Evolutionary conservation across 2,797 vertebrate genomes (phyloP).

Genomic region (Xenops minutus): DNA sequence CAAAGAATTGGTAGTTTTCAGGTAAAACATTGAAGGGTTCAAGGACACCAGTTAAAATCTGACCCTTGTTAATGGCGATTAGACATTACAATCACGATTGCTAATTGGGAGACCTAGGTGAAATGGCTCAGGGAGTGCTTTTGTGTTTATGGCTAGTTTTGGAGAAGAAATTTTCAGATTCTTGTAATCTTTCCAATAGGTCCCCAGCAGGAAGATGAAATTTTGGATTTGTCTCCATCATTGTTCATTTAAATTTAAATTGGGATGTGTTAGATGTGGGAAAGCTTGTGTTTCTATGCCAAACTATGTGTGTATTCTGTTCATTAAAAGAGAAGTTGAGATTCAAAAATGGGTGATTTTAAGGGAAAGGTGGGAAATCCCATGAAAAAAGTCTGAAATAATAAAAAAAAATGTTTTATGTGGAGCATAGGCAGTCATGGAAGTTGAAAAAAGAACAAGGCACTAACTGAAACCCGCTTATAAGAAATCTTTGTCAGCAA

Average conservation of each 20-base stretch:
- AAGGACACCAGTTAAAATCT: slow-evolving; percentile 28
- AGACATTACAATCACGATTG: not conserved
- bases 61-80: not conserved
- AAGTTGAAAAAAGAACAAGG: not conserved
- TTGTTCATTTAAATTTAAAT: slow-evolving; percentile 6
- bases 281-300: not conserved
- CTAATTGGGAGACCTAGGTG: not conserved
- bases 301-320: not conserved
- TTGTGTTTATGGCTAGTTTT: not conserved
- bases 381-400: not conserved
- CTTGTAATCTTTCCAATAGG: not conserved
- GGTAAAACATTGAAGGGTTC: not conserved
- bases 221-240: not conserved
- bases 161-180: not conserved
- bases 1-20: slow-evolving; percentile 30
- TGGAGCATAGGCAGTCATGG: not conserved
- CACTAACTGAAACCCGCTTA: not conserved
- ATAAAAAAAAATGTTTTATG: not conserved
- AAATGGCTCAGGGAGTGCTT: not conserved
- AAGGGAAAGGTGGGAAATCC: not conserved
- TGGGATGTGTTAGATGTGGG: not conserved
- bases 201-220: not conserved
- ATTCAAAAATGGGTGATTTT: not conserved
- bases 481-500: not conserved
- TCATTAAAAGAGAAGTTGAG: not conserved